Evolutionary conservation across 2,888 invertebrate species (phyloP).

Genomic region (Polyommatus iphigenia): DNA sequence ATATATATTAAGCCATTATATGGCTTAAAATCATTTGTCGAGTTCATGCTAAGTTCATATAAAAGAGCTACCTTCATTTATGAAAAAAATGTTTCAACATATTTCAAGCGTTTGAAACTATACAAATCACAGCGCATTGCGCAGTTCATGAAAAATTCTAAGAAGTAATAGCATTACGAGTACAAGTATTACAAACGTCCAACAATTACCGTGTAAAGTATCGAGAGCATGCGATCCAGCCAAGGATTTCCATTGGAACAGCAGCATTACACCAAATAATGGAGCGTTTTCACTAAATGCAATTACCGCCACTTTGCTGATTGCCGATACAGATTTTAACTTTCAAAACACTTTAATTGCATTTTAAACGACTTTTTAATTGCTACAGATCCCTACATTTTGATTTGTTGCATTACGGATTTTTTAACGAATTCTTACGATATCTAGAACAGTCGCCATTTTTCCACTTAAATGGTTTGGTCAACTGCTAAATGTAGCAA

Average conservation of each 20-base stretch:
- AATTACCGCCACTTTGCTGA: conserved; percentile 42
- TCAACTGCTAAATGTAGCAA: no score
- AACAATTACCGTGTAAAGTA: conserved; percentile 18
- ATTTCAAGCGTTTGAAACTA: background rate
- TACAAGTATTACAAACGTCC: background rate
- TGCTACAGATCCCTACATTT: conserved; percentile 12
- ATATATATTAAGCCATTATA: no score
- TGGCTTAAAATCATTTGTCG: no score
- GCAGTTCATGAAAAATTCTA: background rate
- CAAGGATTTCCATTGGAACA: conserved; percentile 61
- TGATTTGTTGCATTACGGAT: conserved; percentile 2
- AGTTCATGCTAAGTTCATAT: no score
- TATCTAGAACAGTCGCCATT: no score
- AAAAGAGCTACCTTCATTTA: background rate
- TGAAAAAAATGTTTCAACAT: background rate
- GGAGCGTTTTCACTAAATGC: conserved; percentile 34
- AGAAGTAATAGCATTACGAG: background rate
- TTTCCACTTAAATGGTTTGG: no score
- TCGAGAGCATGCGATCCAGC: conserved; percentile 43
- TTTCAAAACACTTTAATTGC: conserved; percentile 37
- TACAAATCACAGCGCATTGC: background rate
- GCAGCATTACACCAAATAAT: conserved; percentile 45
- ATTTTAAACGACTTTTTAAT: conserved; percentile 32
- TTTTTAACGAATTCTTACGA: background rate
- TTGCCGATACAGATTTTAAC: conserved; percentile 41